These are phyloP conservation scores for Riparia riparia DNA, from an alignment of 2,113 vertebrate genomes.

Conservation along the genomic window DNA sequence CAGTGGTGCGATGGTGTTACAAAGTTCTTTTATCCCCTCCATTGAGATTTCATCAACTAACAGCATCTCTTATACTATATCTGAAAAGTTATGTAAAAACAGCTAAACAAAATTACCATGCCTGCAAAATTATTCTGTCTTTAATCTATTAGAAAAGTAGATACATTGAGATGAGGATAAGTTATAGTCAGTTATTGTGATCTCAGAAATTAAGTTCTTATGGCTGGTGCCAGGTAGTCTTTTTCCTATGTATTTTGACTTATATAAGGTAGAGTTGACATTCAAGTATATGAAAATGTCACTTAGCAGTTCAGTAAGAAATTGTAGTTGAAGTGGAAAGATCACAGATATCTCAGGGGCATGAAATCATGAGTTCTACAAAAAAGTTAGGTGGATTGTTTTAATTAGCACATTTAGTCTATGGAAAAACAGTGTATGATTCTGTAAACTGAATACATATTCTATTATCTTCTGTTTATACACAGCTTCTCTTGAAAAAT, in stretches of 20 bases:
- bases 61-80: not conserved
- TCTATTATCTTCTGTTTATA: not conserved
- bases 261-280: not conserved
- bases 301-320: not conserved
- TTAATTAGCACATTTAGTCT: not conserved
- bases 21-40: not conserved
- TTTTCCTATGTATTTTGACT: not conserved
- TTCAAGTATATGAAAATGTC: not conserved
- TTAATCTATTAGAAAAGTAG: not conserved
- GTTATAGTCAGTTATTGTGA: rapidly evolving
- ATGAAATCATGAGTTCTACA: not conserved
- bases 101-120: not conserved
- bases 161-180: not conserved
- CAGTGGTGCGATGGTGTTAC: not conserved
- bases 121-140: not conserved
- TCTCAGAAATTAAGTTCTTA: not conserved
- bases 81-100: not conserved
- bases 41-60: not conserved
- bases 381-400: not conserved
- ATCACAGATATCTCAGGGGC: not conserved
- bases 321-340: not conserved
- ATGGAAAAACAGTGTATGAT: not conserved
- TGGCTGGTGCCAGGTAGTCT: not conserved
- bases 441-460: not conserved
- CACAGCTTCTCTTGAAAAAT: not conserved